Percentiles rank a stretch among this genome's conserved stretches.
Evolutionary conservation across 1,140 invertebrate species (phyloP).

Genomic region (Metaphire vulgaris): DNA sequence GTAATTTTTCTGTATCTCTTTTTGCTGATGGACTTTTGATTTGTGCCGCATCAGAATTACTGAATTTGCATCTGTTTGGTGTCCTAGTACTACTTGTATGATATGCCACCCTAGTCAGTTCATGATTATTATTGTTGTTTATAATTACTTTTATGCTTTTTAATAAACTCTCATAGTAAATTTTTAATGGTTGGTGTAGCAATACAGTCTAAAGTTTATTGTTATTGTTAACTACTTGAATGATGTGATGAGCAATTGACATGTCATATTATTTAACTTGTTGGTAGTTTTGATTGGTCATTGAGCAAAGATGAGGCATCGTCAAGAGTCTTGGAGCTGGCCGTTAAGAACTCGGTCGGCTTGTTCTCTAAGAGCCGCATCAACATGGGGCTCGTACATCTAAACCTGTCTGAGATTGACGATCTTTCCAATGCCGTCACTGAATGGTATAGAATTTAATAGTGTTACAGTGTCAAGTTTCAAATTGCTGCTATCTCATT

Average conservation of each 20-base stretch:
- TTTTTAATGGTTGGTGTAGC: too few relatives aligned
- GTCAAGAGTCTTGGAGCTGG: constrained; percentile 36
- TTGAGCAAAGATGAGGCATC: constrained; percentile 36
- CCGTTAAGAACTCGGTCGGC: constrained; percentile 43
- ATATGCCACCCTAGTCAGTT: too few relatives aligned
- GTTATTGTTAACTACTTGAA: not conserved
- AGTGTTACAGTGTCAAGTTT: too few relatives aligned
- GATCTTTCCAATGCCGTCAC: constrained; percentile 39
- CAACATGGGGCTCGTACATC: constrained; percentile 39
- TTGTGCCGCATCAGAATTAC: too few relatives aligned
- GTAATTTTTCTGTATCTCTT: too few relatives aligned
- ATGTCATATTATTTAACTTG: constrained; percentile 11
- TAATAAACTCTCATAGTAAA: too few relatives aligned
- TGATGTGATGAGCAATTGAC: not conserved
- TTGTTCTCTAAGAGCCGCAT: constrained; percentile 42
- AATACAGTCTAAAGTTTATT: not conserved
- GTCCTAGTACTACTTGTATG: too few relatives aligned
- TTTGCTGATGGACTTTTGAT: too few relatives aligned
- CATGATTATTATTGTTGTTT: too few relatives aligned
- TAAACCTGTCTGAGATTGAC: constrained; percentile 41
- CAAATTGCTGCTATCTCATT: too few relatives aligned
- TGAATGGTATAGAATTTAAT: constrained; percentile 45
- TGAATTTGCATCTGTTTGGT: too few relatives aligned
- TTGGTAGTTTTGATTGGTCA: constrained; percentile 44
- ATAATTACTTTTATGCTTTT: too few relatives aligned